Evolutionary conservation across 2,888 invertebrate genomes (phyloP), one percentile per base, ranked within the genome.

Genomic region (Ichneumoninae sp.): DNA sequence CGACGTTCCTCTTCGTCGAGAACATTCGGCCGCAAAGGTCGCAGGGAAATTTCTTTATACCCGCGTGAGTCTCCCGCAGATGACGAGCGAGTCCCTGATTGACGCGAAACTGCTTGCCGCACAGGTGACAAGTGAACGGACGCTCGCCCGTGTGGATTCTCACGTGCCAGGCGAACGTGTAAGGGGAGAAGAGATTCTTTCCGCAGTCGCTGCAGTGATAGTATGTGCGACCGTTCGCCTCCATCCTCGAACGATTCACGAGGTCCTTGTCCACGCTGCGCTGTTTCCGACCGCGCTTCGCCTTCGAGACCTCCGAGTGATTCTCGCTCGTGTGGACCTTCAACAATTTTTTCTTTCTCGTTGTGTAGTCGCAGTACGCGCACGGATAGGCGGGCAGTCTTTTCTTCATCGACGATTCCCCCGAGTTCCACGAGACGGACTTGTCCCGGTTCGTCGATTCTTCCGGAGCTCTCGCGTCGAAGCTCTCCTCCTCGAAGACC

Each of bases 81-180:
- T 96, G 96, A 0, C 96, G 94, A 66, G 95, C 95, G 36, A 96
- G 92, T 0, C 96, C 96, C 92, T 95, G 95, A 19, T 95, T 95
- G n/a, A 96, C 95, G 30, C 96, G 94, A 92, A 96, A 96, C 90
- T 95, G 95, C 88, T 95, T 96, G 2, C 96, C 96, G 91, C 96
- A 96, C 26, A 96, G 90, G 91, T 96, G 96, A 89, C 96, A 96
- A 1, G 95, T 95, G 91, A 95, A 96, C 0, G 96, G 95, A 68
- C 95, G 94, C 92, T 96, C 96, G 1, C 96, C 96, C 7, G 96
- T 95, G 90, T 96, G 96, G 78, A 96, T 96, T 16, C 96, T 94
- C 90, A 94, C 94, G 90, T 96, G 96, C 94, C 95, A 95, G 62
- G 95, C 92, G 89, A 95, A 96, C 0, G 96, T 96, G 91, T 96